A percentile compares a stretch with the other conserved stretches of the same genome.
These are phyloP conservation scores for Gortyna flavago DNA, from an alignment of 2,888 invertebrate genomes.

Conservation along the genomic window DNA sequence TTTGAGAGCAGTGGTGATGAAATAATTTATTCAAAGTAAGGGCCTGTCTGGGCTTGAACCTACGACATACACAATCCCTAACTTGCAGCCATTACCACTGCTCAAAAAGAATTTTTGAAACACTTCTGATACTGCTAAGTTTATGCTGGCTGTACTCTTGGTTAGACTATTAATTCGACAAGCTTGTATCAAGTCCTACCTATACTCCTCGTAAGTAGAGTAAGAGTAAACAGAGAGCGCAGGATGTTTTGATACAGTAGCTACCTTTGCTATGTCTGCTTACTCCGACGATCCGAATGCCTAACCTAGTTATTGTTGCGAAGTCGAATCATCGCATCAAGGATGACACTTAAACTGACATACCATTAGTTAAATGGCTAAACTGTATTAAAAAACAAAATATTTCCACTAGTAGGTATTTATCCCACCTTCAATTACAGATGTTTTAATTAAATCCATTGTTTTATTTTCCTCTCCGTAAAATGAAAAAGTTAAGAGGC, in stretches of 20 bases:
- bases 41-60: background rate
- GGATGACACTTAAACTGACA: background rate
- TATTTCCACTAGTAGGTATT: background rate
- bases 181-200: background rate
- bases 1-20: background rate
- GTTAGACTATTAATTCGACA: background rate
- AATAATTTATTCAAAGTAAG: background rate
- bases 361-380: background rate
- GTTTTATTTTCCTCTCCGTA: background rate
- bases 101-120: background rate
- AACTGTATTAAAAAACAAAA: background rate
- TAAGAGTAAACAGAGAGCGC: slow-evolving; percentile 5
- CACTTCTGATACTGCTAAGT: background rate
- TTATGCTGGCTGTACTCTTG: background rate
- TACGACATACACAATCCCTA: background rate
- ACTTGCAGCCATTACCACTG: background rate
- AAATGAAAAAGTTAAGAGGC: slow-evolving; percentile 23
- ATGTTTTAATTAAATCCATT: slow-evolving; percentile 20
- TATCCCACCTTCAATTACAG: background rate
- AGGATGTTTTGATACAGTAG: slow-evolving; percentile 13
- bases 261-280: background rate
- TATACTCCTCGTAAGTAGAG: background rate
- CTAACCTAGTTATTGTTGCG: slow-evolving; percentile 10
- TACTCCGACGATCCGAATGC: slow-evolving; percentile 1
- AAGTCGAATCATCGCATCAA: slow-evolving; percentile 21